A percentile compares a stretch with the other conserved stretches of the same genome.
Conservation (phyloP, 2,888 invertebrate genomes). For the Morpho achilles region DNA sequence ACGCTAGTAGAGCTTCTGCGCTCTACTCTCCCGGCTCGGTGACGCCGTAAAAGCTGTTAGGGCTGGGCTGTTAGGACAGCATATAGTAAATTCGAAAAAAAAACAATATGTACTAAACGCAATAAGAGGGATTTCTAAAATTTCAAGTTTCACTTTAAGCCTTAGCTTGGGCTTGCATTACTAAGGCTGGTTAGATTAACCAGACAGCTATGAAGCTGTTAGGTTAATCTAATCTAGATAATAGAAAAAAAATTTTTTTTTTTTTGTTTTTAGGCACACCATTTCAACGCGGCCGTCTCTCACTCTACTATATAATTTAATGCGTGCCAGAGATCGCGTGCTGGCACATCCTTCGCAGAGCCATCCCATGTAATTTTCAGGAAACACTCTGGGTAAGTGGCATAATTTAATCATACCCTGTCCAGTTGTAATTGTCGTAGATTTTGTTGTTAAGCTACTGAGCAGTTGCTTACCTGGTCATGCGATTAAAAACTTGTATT, state of each 20-base stretch:
- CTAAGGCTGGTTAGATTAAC: no score
- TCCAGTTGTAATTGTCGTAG: slow-evolving; percentile 69
- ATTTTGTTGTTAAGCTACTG: slow-evolving; percentile 65
- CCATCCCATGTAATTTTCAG: slow-evolving; percentile 77
- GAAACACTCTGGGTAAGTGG: slow-evolving; percentile 73
- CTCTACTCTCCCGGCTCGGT: no score
- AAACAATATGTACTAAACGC: no score
- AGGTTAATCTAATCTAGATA: not conserved
- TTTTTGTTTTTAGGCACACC: no score
- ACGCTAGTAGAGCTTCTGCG: no score
- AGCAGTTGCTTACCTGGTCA: slow-evolving; percentile 45
- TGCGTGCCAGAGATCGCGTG: slow-evolving; percentile 75
- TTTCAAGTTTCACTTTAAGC: no score
- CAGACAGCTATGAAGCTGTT: no score
- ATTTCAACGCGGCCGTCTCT: slow-evolving; percentile 1
- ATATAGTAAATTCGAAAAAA: no score
- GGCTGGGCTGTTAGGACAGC: no score
- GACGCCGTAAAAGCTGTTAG: no score
- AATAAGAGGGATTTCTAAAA: no score
- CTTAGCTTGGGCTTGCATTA: no score
- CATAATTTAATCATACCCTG: slow-evolving; percentile 78
- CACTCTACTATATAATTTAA: slow-evolving; percentile 32
- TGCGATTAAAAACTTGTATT: slow-evolving; percentile 32
- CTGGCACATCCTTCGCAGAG: slow-evolving; percentile 67
- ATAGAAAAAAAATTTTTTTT: not conserved